Evolutionary conservation across 2,888 invertebrate species (phyloP), one percentile per base, ranked within the genome.

Genomic region (Caenorhabditis sinica): DNA sequence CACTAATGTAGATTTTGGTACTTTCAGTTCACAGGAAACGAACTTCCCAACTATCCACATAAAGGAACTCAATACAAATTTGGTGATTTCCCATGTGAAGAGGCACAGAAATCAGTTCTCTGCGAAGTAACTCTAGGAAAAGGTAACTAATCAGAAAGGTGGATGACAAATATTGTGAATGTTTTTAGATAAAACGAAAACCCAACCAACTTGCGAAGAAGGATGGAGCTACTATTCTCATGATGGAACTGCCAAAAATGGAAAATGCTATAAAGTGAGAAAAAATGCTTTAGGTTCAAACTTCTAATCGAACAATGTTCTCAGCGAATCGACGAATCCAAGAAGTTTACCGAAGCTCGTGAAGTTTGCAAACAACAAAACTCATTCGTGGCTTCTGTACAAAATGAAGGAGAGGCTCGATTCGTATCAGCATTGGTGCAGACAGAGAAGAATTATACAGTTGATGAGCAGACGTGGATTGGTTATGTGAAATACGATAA

Each of bases 11-110:
- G 13, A 23, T 61, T 40, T 23, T 0, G 40, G 1, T 17, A 20
- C n/a, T 51, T 73, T 33, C 23, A 81, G 82, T 82, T 82, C 60
- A 82, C 82, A 25, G 82, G 82, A 65, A 82, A 82, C 65, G 82
- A 82, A 15, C 66, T 82, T 11, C 82, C 76, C 1, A 75, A 76
- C 51, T 82, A 82, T 71, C 76, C 82, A 25, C 82, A 82, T 51
- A 69, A 82, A 17, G 76, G 82, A 58, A 82, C 82, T 1, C 71
- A 82, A 43, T 76, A 82, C 72, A 82, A 82, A 45, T 82, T 82
- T 36, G 82, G 82, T 51, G 82, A 82, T 49, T 75, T 71, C 49
- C 76, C 75, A 30, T 82, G 82, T 40, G 75, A 75, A 58, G 66
- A 76, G 56, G 20, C 36, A 17, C 82, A 82, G 63, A 72, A 65